Base-by-base conservation (phyloP, 2,888 invertebrate species). In the Amphipyra berbera region DNA sequence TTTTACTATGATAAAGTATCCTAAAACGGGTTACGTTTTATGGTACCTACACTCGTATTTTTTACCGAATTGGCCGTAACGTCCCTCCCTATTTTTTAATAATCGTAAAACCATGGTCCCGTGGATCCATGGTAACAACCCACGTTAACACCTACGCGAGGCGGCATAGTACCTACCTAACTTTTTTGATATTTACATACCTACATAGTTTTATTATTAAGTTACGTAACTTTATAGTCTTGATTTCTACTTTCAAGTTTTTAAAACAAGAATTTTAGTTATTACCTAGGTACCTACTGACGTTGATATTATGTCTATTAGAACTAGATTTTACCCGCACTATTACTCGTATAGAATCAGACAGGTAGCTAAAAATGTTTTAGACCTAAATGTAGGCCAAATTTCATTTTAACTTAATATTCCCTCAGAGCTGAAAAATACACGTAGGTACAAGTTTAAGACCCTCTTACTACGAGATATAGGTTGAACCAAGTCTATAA, bases 81-180 rank as follows among this genome's bases (percentile, higher is more conserved):
- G 27, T 38, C 15, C 42, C 33, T 46, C 41, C 48, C 33, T 14
- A n/a, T 46, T 45, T 66, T 58, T 33, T 33, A 27, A 46, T 37
- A 27, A 46, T 52, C 52, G 47, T 48, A 58, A 49, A 52, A 57
- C 54, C 61, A 61, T 57, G 44, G 46, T 61, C 42, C 45, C 38
- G 35, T 50, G 37, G 44, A 40, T 50, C 46, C 48, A 15, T 57
- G 56, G 47, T 46, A 46, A 15, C 46, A 30, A 15, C 68, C 68
- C 63, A 77, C 63, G 56, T 54, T 41, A 21, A 49, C 72, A 58
- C 78, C 76, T 66, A 77, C 76, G 52, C 78, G 42, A 15, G 44
- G 13, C 52, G 21, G 49, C 61, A 68, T 77, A 55, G 37, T 54
- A n/a, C n/a, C n/a, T n/a, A n/a, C n/a, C n/a, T n/a, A 48, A 65